Base-by-base conservation (phyloP, 2,797 vertebrate species). In the Hydrolagus colliei region DNA sequence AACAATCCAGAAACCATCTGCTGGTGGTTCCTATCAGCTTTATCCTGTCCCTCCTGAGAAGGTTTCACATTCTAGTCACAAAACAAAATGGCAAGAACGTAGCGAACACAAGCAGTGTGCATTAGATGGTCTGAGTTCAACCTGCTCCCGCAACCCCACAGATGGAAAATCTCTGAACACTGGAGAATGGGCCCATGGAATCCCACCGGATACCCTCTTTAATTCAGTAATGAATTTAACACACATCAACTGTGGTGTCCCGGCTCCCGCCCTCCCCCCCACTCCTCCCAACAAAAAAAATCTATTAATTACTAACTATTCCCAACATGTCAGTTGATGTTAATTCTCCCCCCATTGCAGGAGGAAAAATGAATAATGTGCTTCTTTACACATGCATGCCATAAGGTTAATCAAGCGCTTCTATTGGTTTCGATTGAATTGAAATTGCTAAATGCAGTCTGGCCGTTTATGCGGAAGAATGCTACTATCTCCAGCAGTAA, bases 401-500 rank as follows among this genome's bases (percentile, higher is more conserved):
- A 93, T 94, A 94, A 94, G 93, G 94, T 94, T 95, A 93, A 93
- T 90, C 93, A 93, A 93, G 92, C 93, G 90, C 87, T 71, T 86
- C 92, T 92, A 93, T 94, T 94, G 93, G 92, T 90, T 91, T 89
- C 91, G 92, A 93, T 93, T 91, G 92, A 93, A 94, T 93, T 92
- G 91, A 91, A 93, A 94, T 94, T 93, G 92, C 91, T 92, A 94
- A 95, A 95, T 94, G 93, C 94, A 95, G 94, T 94, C 92, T 92
- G 92, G 92, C 94, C 93, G 93, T 92, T 91, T 91, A 93, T 93
- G 92, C 91, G 93, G 91, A 94, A 94, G 92, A 94, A 94, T 94
- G 93, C 94, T 93, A 94, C 92, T 94, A 94, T 94, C 93, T 94
- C 93, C 93, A 94, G 93, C 94, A 92, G 93, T 93, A 94, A 90